Evolutionary conservation across 2,113 vertebrate genomes (phyloP), one percentile per base, ranked within the genome.

Genomic region (Tragelaphus scriptus): DNA sequence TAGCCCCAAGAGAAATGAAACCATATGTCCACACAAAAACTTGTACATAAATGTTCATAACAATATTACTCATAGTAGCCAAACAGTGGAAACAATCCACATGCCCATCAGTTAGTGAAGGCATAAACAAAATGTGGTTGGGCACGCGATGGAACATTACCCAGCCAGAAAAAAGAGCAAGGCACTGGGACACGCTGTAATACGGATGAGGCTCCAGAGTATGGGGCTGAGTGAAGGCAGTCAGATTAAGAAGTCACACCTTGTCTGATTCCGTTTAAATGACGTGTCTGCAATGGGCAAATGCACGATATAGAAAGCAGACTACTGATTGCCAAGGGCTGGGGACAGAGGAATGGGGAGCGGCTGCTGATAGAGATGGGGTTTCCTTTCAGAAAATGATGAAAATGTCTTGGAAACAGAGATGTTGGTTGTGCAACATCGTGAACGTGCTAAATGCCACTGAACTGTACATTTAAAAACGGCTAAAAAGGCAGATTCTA

Each of bases 101-200:
- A 19, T 1, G 65, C 13, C 56, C 49, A 56, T 19, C 30, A 10
- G 9, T n/a, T 1, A 28, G 32, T 9, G 40, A 26, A 16, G 1
- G 3, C 11, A 28, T 13, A 11, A n/a, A 44, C 3, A 47, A 19
- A 40, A 26, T 7, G 49, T 10, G 68, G 68, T 9, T 5, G 28
- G 8, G 6, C 15, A 5, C 0, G 1, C 0, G 0, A 12, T 3
- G 49, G 77, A 88, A 9, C n/a, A n/a, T 23, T 8, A 85, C 2
- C 30, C 65, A 23, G 96, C 49, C 23, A 6, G 10, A 36, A 51
- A 65, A 25, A 28, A 25, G 84, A 23, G 10, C 0, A 5, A 6
- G 47, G 56, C 2, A 8, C 10, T 13, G 36, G 8, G 5, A 5
- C 23, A 5, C 0, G 21, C 7, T 2, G 6, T 40, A 6, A 9